A percentile compares a stretch with the other conserved stretches of the same genome.
phyloP scores from a whole-genome alignment of 2,797 vertebrate species.

The Epinephelus coioides region DNA sequence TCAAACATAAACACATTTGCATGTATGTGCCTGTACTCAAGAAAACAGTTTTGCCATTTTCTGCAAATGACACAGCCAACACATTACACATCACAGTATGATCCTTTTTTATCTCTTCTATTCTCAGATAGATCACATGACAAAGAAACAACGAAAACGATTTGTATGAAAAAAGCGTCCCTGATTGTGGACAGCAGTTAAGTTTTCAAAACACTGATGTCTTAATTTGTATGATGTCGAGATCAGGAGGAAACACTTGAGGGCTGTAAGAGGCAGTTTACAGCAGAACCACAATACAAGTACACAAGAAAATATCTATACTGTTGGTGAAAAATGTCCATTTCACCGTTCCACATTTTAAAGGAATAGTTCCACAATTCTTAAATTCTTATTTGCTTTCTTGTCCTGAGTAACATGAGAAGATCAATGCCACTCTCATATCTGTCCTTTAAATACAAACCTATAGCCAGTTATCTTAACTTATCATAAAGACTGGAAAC shows the following conservation, averaged over 20 bases:
- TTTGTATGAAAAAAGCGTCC: slow-evolving; percentile 55
- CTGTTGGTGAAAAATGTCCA: neutral
- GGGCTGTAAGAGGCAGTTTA: slow-evolving; percentile 12
- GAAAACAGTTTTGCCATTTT: slow-evolving; percentile 73
- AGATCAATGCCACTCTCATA: neutral
- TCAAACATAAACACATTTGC: slow-evolving; percentile 76
- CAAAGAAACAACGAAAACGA: slow-evolving; percentile 61
- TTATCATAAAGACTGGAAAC: slow-evolving; percentile 8
- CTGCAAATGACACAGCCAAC: slow-evolving; percentile 71
- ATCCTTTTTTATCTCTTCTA: slow-evolving; percentile 57
- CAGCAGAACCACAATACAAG: neutral
- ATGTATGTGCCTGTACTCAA: slow-evolving; percentile 62
- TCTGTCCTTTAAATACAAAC: neutral
- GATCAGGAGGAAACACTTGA: slow-evolving; percentile 7
- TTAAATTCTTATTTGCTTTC: slow-evolving; percentile 21
- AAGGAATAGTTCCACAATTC: slow-evolving; percentile 14
- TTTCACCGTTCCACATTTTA: neutral
- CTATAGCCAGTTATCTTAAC: slow-evolving; percentile 3
- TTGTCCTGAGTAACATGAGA: slow-evolving; percentile 3
- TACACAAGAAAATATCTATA: neutral
- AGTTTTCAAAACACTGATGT: slow-evolving; percentile 20
- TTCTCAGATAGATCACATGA: slow-evolving; percentile 61
- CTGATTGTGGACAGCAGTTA: slow-evolving; percentile 38
- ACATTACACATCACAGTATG: slow-evolving; percentile 60
- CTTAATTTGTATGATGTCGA: slow-evolving; percentile 38